A percentile compares a stretch with the other conserved stretches of the same genome.
Evolutionary conservation across 2,797 vertebrate species (phyloP).

Genomic region (Crenichthys baileyi): DNA sequence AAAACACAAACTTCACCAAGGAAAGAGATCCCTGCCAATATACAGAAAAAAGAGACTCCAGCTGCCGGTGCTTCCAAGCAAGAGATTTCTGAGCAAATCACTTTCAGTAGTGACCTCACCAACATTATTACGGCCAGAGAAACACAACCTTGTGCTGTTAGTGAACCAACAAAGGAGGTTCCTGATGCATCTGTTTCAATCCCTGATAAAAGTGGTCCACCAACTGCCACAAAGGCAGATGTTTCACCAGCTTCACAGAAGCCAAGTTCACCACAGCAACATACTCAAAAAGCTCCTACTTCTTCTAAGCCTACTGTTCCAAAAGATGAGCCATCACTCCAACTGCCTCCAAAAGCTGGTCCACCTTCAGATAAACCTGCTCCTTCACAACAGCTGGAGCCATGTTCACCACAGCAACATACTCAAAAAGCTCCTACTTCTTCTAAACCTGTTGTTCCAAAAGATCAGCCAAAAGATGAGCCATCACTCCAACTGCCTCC

Average conservation of each 20-base stretch:
- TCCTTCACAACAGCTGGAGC: not conserved
- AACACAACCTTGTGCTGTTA: slow-evolving; percentile 13
- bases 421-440: slow-evolving; percentile 38
- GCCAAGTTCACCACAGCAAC: slow-evolving; percentile 47
- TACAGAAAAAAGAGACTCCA: slow-evolving; percentile 38
- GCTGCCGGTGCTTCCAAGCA: slow-evolving; percentile 33
- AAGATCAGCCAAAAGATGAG: slow-evolving; percentile 23
- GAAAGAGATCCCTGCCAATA: slow-evolving; percentile 60
- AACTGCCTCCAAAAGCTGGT: slow-evolving; percentile 59
- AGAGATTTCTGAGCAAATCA: slow-evolving; percentile 27
- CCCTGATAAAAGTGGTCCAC: slow-evolving; percentile 45
- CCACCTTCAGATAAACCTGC: slow-evolving; percentile 68
- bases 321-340: slow-evolving; percentile 31
- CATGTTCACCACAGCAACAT: slow-evolving; percentile 51
- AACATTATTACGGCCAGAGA: slow-evolving; percentile 36
- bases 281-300: slow-evolving; percentile 43
- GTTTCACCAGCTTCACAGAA: slow-evolving; percentile 40
- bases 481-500: slow-evolving; percentile 56
- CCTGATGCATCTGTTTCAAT: slow-evolving; percentile 30
- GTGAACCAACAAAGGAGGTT: slow-evolving; percentile 39
- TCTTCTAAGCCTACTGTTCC: slow-evolving; percentile 24
- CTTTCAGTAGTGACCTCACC: slow-evolving; percentile 23
- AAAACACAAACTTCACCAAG: slow-evolving; percentile 74
- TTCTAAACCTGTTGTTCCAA: slow-evolving; percentile 20
- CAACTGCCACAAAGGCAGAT: slow-evolving; percentile 41